Percentiles rank a stretch among this genome's conserved stretches.
Conservation (phyloP, 2,888 invertebrate genomes). For the Taenaris catops region DNA sequence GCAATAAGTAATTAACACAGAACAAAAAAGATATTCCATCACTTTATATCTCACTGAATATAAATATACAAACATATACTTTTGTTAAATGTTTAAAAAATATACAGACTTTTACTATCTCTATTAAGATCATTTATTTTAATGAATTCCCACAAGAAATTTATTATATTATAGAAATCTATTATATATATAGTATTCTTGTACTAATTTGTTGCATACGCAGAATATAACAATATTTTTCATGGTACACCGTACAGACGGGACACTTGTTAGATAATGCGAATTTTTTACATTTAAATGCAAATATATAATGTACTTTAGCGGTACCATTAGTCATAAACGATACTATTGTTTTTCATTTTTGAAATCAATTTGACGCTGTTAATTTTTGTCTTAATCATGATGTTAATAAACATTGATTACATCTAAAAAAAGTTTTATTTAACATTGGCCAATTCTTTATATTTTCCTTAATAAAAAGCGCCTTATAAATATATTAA, state of each 20-base stretch:
- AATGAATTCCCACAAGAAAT: conserved; percentile 29
- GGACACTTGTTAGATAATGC: conserved; percentile 18
- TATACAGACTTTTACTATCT: conserved; percentile 34
- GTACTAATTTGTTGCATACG: conserved; percentile 28
- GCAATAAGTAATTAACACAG: conserved; percentile 27
- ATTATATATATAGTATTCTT: conserved; percentile 28
- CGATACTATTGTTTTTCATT: conserved; percentile 42
- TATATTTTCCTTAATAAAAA: not conserved
- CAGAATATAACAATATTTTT: conserved; percentile 23
- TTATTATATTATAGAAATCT: conserved; percentile 21
- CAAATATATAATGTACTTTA: conserved; percentile 16
- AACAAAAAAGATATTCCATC: conserved; percentile 30
- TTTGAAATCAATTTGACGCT: conserved; percentile 64
- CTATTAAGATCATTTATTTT: conserved; percentile 32
- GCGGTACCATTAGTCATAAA: conserved; percentile 10
- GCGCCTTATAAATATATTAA: not conserved
- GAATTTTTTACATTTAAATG: conserved; percentile 18
- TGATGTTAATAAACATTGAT: conserved; percentile 72
- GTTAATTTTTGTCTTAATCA: conserved; percentile 71
- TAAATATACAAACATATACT: conserved; percentile 29
- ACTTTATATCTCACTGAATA: conserved; percentile 31
- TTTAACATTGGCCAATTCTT: conserved; percentile 21
- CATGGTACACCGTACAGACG: conserved; percentile 23
- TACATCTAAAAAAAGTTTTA: conserved; percentile 39
- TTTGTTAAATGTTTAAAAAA: conserved; percentile 34